Percentiles rank a stretch among this genome's conserved stretches.
phyloP scores from a whole-genome alignment of 2,888 invertebrate species.

The Bellardia bayeri region DNA sequence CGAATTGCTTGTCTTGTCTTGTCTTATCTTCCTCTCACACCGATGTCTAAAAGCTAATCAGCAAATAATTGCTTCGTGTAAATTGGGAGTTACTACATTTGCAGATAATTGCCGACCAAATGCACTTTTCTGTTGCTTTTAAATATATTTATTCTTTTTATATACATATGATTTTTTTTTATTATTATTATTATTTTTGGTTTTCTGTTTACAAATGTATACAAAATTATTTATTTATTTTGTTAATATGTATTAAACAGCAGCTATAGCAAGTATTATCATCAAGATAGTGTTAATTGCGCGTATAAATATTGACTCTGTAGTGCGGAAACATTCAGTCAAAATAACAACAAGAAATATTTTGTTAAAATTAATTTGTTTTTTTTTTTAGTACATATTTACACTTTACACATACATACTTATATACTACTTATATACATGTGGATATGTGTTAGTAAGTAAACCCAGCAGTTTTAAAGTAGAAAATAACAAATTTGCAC shows the following conservation, averaged over 20 bases:
- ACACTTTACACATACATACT: too few species aligned
- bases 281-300: slow-evolving; percentile 67
- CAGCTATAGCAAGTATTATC: slow-evolving; percentile 60
- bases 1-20: too few species aligned
- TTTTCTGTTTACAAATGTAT: slow-evolving; percentile 30
- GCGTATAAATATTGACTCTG: slow-evolving; percentile 64
- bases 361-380: not conserved
- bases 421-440: not conserved
- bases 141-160: slow-evolving; percentile 28
- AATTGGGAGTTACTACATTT: too few species aligned
- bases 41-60: too few species aligned
- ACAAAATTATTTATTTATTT: slow-evolving; percentile 59
- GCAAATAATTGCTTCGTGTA: too few species aligned
- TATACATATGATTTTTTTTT: slow-evolving; percentile 9
- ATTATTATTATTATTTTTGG: slow-evolving; percentile 17
- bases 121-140: slow-evolving; percentile 30
- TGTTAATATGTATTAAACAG: slow-evolving; percentile 61
- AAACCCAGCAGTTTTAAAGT: too few species aligned
- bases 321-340: slow-evolving; percentile 57
- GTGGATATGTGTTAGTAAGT: not conserved
- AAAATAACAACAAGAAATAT: slow-evolving; percentile 56
- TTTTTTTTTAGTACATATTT: not conserved
- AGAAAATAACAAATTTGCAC: too few species aligned
- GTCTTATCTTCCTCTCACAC: too few species aligned
- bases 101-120: not conserved